phyloP scores from a whole-genome alignment of 2,113 vertebrate species.

The Neodontobutis hainanensis region DNA sequence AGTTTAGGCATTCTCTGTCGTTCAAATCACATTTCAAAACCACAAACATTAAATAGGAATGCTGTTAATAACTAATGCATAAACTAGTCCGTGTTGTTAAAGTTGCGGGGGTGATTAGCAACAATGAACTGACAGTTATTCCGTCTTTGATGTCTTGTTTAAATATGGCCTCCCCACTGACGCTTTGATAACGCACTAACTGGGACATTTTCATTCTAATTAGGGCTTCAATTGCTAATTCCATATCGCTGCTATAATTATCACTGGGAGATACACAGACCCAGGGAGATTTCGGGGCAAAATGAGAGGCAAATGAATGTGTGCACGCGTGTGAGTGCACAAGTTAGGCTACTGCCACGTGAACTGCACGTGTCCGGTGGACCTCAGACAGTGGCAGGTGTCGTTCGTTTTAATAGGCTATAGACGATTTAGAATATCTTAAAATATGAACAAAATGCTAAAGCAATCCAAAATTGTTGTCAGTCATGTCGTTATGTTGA shows the following conservation, averaged over 20 bases:
- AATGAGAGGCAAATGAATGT: background rate
- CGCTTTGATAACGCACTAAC: slow-evolving; percentile 94
- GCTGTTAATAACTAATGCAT: background rate
- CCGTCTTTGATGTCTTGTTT: slow-evolving; percentile 91
- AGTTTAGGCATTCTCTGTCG: background rate
- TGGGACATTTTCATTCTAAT: slow-evolving; percentile 96
- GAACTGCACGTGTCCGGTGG: background rate
- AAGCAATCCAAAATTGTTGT: background rate
- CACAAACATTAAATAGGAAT: background rate
- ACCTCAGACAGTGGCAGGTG: no score
- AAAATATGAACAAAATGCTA: no score
- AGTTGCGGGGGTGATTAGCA: slow-evolving; percentile 34
- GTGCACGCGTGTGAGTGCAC: background rate
- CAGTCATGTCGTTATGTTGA: background rate
- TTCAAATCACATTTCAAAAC: background rate
- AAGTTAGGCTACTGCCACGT: background rate
- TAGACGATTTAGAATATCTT: no score
- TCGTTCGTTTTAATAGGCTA: background rate
- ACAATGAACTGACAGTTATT: slow-evolving; percentile 82
- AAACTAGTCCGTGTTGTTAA: background rate
- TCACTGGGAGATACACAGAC: slow-evolving; percentile 59
- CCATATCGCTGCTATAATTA: slow-evolving; percentile 94
- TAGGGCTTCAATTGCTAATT: slow-evolving; percentile 95
- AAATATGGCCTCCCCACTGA: slow-evolving; percentile 87
- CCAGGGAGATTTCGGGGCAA: slow-evolving; percentile 27